Base-by-base conservation (phyloP, 1,140 invertebrate species). In the Zeugodacus cucurbitae region DNA sequence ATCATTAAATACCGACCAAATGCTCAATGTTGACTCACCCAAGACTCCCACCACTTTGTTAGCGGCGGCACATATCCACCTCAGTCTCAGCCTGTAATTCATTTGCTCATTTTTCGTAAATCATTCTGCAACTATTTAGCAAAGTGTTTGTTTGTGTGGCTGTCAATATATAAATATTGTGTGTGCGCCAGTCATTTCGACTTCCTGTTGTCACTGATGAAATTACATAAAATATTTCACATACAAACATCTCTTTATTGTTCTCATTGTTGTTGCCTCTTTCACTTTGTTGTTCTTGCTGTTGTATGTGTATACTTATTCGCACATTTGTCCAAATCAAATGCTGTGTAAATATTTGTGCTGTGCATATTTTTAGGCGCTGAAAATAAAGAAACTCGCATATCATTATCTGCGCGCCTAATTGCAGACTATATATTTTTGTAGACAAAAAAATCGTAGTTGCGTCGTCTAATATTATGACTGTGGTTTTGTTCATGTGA, bases 371-470 rank as follows among this genome's bases (percentile, higher is more conserved):
- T 48, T 82, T 82, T 26, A 48, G 74, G 41, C 41, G n/a, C 44
- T 34, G 48, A 48, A 82, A 82, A 82, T 82, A 82, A 82, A 82
- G 74, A 44, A 54, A 82, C 48, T 82, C 7, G 74, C 41, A 48
- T 37, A 41, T 82, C 74, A 54, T 82, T 82, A 41, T 82, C 44
- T 82, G 74, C n/a, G 74, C 37, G 74, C 74, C 44, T 82, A 82
- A 82, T 82, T 82, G 74, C 74, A 48, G 74, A 82, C 74, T 82
- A 48, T 26, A 48, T 17, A 26, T 70, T 70, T 32, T 70, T 17
- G 10, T 3, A 37, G 1, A 34, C 0, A 34, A 34, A 70, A 20
- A 10, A 34, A 29, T 11, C 11, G 17, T 11, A 26, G 32, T 4
- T 62, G n/a, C 3, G n/a, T 11, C 20, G 0, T 54, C 17, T 54